Evolutionary conservation across 2,888 invertebrate genomes (phyloP).

Genomic region (Ormyrus pomaceus): DNA sequence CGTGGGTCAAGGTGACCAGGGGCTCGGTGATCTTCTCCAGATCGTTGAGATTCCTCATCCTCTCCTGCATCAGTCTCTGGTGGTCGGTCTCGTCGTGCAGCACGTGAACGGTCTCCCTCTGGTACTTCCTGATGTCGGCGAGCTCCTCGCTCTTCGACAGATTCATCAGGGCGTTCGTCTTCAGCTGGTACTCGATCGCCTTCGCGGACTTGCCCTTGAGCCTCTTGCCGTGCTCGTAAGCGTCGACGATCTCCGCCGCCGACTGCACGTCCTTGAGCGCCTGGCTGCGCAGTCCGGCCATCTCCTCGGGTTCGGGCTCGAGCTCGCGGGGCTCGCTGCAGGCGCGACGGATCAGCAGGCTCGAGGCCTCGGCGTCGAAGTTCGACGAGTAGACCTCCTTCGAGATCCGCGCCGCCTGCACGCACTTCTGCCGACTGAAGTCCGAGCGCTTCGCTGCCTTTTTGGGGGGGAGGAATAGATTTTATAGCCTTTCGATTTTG

Average conservation of each 20-base stretch:
- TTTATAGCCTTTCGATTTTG: too few relatives aligned
- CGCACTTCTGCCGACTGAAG: constrained; percentile 80
- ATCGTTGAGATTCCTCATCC: constrained; percentile 76
- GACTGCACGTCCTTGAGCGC: constrained; percentile 67
- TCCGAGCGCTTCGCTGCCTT: constrained; percentile 79
- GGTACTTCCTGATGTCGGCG: constrained; percentile 73
- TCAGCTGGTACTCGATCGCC: constrained; percentile 79
- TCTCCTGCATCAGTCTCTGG: constrained; percentile 74
- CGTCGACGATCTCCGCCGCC: constrained; percentile 65
- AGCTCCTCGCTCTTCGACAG: constrained; percentile 76
- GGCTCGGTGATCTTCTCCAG: constrained; percentile 78
- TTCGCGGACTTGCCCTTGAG: constrained; percentile 86
- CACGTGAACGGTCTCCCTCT: constrained; percentile 67
- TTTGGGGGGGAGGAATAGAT: too few relatives aligned
- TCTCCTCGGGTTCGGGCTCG: constrained; percentile 55
- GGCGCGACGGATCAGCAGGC: constrained; percentile 57
- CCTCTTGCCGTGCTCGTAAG: constrained; percentile 73
- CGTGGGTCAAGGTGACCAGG: constrained; percentile 80
- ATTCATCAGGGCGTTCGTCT: constrained; percentile 76
- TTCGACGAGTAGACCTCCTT: constrained; percentile 79
- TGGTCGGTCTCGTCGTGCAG: constrained; percentile 72
- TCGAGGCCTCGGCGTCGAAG: constrained; percentile 56
- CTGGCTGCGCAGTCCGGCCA: constrained; percentile 65
- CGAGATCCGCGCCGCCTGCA: constrained; percentile 80
- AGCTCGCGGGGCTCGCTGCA: constrained; percentile 49